Percentiles rank a stretch among this genome's conserved stretches.
Conservation (phyloP, 1,140 invertebrate species). For the Acyrthosiphon pisum region DNA sequence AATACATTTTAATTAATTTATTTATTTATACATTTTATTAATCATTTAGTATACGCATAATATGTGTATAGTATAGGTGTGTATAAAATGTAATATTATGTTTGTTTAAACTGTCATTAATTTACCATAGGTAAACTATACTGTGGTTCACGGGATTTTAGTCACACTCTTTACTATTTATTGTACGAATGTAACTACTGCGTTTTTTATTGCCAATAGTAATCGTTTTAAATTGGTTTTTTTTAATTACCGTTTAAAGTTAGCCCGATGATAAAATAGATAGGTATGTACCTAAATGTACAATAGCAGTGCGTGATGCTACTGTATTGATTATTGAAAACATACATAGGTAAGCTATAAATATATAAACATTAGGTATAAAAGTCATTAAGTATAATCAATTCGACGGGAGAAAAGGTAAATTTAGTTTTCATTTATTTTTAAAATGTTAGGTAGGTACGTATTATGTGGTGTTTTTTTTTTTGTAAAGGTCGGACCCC, state of each 20-base stretch:
- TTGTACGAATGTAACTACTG: too few species aligned
- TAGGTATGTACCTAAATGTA: neutral
- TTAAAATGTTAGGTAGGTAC: neutral
- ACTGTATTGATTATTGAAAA: neutral
- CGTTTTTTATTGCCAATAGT: neutral
- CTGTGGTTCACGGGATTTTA: too few species aligned
- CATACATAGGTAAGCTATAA: neutral
- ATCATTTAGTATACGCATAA: too few species aligned
- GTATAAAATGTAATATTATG: too few species aligned
- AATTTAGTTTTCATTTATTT: slow-evolving; percentile 32
- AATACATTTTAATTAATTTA: too few species aligned
- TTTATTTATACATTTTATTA: too few species aligned
- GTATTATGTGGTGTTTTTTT: neutral
- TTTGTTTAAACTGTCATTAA: too few species aligned
- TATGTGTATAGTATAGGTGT: too few species aligned
- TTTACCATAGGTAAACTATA: too few species aligned
- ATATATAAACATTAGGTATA: slow-evolving; percentile 11
- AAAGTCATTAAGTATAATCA: neutral
- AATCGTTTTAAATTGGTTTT: neutral
- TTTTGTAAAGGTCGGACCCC: neutral
- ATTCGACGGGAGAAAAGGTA: neutral
- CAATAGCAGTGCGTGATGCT: neutral
- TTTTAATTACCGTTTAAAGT: neutral
- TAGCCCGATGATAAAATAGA: neutral
- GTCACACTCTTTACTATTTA: too few species aligned